Conservation (phyloP, 1,140 invertebrate species). For the Vanessa atalanta region DNA sequence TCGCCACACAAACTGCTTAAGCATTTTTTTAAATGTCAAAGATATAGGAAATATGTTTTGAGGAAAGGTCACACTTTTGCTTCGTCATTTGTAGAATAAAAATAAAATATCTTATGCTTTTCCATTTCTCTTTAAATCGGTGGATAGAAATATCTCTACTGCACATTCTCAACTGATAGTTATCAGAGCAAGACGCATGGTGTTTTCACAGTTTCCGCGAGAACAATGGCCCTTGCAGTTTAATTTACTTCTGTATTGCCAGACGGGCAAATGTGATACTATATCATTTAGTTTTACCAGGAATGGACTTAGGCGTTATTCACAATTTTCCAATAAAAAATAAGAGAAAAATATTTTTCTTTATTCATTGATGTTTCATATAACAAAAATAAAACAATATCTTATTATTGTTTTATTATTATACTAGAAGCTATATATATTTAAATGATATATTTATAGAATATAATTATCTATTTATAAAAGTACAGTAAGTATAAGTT, state of each 20-base stretch:
- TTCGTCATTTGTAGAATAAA: not conserved
- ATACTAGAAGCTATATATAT: no score
- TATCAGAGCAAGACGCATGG: slow-evolving; percentile 65
- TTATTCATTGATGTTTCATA: not conserved
- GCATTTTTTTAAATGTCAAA: not conserved
- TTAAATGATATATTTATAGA: no score
- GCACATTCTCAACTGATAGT: slow-evolving; percentile 53
- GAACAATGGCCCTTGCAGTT: slow-evolving; percentile 50
- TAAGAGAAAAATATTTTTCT: slow-evolving; percentile 17
- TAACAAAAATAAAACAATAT: no score
- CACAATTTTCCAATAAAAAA: slow-evolving; percentile 5
- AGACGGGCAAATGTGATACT: slow-evolving; percentile 49
- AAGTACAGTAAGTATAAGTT: no score
- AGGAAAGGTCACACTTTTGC: not conserved
- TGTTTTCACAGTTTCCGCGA: slow-evolving; percentile 49
- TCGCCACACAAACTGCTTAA: slow-evolving; percentile 10
- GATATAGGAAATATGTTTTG: no score
- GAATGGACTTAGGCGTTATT: slow-evolving; percentile 13
- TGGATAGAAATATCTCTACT: slow-evolving; percentile 46
- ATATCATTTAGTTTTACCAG: slow-evolving; percentile 41
- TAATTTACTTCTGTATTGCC: slow-evolving; percentile 53
- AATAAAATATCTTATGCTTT: not conserved
- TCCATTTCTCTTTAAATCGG: slow-evolving; percentile 32
- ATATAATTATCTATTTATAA: no score
- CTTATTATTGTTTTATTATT: no score